Percentiles rank a stretch among this genome's conserved stretches.
Conservation (phyloP, 2,797 vertebrate genomes). For the Sebastes elongatus region DNA sequence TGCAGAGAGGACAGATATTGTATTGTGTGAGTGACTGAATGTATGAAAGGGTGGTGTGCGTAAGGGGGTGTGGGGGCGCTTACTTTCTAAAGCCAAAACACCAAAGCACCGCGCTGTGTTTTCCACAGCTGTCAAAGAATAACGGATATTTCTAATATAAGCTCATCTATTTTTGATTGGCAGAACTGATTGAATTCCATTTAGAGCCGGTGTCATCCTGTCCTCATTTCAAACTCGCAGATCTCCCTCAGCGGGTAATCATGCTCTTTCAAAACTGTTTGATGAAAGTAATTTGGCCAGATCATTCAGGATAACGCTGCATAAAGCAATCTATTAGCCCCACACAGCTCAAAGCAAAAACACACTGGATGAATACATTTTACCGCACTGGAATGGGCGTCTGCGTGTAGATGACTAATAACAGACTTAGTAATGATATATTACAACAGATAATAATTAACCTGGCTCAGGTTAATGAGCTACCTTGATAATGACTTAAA, state of each 20-base stretch:
- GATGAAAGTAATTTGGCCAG: slow-evolving; percentile 69
- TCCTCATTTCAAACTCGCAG: slow-evolving; percentile 57
- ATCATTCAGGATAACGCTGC: slow-evolving; percentile 57
- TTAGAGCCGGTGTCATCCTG: slow-evolving; percentile 55
- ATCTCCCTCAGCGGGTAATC: slow-evolving; percentile 60
- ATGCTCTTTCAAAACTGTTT: slow-evolving; percentile 57
- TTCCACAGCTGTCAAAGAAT: slow-evolving; percentile 38
- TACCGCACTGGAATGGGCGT: neutral
- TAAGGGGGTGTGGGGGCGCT: neutral
- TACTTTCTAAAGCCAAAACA: neutral
- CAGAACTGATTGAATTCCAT: slow-evolving; percentile 65
- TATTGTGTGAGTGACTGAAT: slow-evolving; percentile 4
- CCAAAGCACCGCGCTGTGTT: neutral
- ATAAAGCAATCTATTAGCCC: slow-evolving; percentile 54
- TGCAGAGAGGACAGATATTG: neutral
- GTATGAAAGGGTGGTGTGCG: neutral
- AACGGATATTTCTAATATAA: slow-evolving; percentile 61
- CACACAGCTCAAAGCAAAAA: slow-evolving; percentile 23
- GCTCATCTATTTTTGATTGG: slow-evolving; percentile 62
- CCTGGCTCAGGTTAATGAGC: neutral
- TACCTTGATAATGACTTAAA: neutral
- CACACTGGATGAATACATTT: slow-evolving; percentile 2
- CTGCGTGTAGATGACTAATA: neutral
- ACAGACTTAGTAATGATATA: slow-evolving; percentile 2
- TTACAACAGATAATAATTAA: neutral